Evolutionary conservation across 2,797 vertebrate genomes (phyloP).

Genomic region (Sphaeramia orbicularis): DNA sequence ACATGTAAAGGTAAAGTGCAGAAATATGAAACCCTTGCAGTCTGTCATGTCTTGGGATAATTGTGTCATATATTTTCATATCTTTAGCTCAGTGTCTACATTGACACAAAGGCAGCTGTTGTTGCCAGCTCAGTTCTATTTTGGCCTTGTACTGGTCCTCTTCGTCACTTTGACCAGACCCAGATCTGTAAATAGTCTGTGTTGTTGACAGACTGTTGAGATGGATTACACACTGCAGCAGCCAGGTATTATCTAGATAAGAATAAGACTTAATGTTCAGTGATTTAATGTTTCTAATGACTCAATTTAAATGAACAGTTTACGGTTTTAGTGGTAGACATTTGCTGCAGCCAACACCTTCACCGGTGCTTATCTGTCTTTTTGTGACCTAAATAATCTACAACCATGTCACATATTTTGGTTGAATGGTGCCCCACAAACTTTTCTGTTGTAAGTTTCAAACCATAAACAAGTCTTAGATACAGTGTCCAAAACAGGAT

Average conservation of each 20-base stretch:
- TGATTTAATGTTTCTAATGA: conserved; percentile 52
- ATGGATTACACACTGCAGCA: conserved; percentile 45
- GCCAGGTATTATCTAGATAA: conserved; percentile 62
- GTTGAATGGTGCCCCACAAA: conserved; percentile 50
- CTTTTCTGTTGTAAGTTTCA: conserved; percentile 46
- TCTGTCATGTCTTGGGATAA: conserved; percentile 67
- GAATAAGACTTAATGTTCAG: conserved; percentile 50
- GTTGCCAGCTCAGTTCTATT: conserved; percentile 74
- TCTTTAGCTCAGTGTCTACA: conserved; percentile 71
- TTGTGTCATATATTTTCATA: conserved; percentile 80
- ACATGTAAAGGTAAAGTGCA: conserved; percentile 10
- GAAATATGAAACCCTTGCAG: conserved; percentile 40
- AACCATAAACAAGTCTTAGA: conserved; percentile 54
- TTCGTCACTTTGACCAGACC: conserved; percentile 62
- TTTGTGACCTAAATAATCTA: conserved; percentile 45
- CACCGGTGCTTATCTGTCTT: conserved; percentile 29
- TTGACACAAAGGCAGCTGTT: conserved; percentile 83
- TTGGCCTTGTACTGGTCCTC: conserved; percentile 51
- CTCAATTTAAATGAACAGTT: conserved; percentile 32
- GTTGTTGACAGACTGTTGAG: conserved; percentile 59
- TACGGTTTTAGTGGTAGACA: conserved; percentile 30
- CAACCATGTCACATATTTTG: conserved; percentile 45
- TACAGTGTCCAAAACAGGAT: conserved; percentile 51
- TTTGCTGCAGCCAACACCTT: conserved; percentile 22
- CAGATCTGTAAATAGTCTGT: conserved; percentile 75